Evolutionary conservation across 2,888 invertebrate genomes (phyloP), one percentile per base, ranked within the genome.

Genomic region (Sarcophaga subvicina): DNA sequence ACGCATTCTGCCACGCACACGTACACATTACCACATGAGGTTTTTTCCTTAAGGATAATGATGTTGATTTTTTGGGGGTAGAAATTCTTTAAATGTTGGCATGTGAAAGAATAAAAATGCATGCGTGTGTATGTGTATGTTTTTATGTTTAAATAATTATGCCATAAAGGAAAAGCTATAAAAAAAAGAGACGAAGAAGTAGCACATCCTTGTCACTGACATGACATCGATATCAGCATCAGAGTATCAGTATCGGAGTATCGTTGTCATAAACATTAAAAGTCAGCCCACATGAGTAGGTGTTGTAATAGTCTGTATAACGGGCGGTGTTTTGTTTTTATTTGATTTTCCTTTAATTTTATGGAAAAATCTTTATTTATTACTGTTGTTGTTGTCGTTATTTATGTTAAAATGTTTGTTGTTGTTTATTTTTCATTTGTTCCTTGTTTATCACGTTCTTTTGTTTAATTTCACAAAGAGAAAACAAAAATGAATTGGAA

Each of bases 41-140:
- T 71, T 71, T 62, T 62, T 70, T 25, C 49, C 54, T 17, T 54
- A 49, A 70, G 70, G 70, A 54, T 70, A 54, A 22, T 17, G 47
- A 49, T 54, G 70, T 54, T 22, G 20, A 49, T 49, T 8, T 70
- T 5, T 37, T 0, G 37, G 54, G 54, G 49, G 17, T 14, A 54
- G 14, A 54, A 54, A 54, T 54, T 54, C 54, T 54, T 54, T 37
- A 37, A 37, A 10, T 37, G 8, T 2, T 37, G 37, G 8, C 8
- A 37, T 10, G 37, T 37, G 37, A 10, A 37, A 37, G 37, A 54
- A 14, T 1, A 22, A 54, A 54, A 3, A 14, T 14, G 0, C 5
- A 0, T 54, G 54, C 17, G 17, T 54, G 12, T 14, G 54, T 54
- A 5, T 54, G 12, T 3, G 4, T 17, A 54, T 54, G 17, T 17